Base-by-base conservation (phyloP, 2,797 vertebrate species). In the Poecilia gillii region DNA sequence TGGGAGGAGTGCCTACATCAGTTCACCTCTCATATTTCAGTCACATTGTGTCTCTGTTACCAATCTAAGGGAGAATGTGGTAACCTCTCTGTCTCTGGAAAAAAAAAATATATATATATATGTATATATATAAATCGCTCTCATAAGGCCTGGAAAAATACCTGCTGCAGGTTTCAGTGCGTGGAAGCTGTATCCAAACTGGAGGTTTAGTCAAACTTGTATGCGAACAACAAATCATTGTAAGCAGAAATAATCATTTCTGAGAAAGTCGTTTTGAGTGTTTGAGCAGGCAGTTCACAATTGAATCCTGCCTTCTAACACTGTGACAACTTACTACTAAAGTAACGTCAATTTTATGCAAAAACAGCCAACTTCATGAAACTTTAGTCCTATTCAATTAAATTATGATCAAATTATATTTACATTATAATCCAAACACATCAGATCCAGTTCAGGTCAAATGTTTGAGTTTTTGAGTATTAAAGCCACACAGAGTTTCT, bases 21-120 rank as follows among this genome's bases (percentile, higher is more conserved):
- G 64, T 43, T 64, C 64, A 82, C 79, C 23, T 79, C 89, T 94
- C 90, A 89, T 25, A 33, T 94, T 92, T 90, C 90, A 75, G 82
- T 81, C 74, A 80, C 84, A 90, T 87, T 90, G 86, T 89, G 82
- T 85, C 62, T 71, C 68, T 66, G 77, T 25, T 25, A 39, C 76
- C 80, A 53, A 80, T 84, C 76, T 76, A 76, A 68, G 75, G 46
- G 85, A 83, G 80, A 90, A 91, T 88, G 85, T 31, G 73, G 78
- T 31, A 77, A 73, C 47, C 6, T 74, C 49, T 53, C 86, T 14
- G 4, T 64, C 57, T 64, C 72, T 43, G 4, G 5, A 16, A 14
- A 36, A 75, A n/a, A n/a, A n/a, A n/a, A n/a, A n/a, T n/a, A n/a
- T n/a, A n/a, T n/a, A n/a, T n/a, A n/a, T n/a, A n/a, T n/a, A n/a